phyloP scores from a whole-genome alignment of 2,797 vertebrate genomes.

The Rousettus madagascariensis region DNA sequence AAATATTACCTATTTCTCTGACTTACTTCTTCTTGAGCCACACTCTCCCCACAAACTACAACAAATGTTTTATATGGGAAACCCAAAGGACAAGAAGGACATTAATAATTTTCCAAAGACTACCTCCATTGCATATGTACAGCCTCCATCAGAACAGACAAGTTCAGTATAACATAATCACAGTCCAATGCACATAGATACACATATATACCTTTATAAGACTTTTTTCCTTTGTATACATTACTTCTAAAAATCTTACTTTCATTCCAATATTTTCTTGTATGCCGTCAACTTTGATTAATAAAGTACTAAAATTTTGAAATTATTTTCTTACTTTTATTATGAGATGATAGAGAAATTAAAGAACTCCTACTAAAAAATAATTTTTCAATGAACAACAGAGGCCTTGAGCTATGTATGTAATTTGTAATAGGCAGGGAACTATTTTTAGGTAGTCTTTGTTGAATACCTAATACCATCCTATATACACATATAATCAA shows the following conservation, averaged over 20 bases:
- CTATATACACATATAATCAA: neutral
- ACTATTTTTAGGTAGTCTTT: neutral
- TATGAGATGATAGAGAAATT: neutral
- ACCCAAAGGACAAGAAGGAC: slow-evolving; percentile 6
- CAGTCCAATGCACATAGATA: neutral
- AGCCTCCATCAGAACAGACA: neutral
- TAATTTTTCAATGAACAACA: neutral
- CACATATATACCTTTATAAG: neutral
- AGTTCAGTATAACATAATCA: neutral
- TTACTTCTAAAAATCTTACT: neutral
- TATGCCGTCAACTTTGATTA: neutral
- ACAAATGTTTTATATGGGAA: neutral
- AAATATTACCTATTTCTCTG: neutral
- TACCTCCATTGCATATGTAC: neutral
- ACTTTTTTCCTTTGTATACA: neutral
- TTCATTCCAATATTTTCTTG: neutral
- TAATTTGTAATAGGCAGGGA: neutral
- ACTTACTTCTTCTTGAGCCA: neutral
- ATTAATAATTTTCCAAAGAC: neutral
- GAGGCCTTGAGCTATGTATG: neutral
- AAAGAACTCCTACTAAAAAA: neutral
- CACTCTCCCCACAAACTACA: neutral
- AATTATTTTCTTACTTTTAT: slow-evolving; percentile 29
- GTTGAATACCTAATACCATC: neutral
- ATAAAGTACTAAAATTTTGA: neutral